phyloP scores from a whole-genome alignment of 2,888 invertebrate species.

The Diadegma fenestrale region DNA sequence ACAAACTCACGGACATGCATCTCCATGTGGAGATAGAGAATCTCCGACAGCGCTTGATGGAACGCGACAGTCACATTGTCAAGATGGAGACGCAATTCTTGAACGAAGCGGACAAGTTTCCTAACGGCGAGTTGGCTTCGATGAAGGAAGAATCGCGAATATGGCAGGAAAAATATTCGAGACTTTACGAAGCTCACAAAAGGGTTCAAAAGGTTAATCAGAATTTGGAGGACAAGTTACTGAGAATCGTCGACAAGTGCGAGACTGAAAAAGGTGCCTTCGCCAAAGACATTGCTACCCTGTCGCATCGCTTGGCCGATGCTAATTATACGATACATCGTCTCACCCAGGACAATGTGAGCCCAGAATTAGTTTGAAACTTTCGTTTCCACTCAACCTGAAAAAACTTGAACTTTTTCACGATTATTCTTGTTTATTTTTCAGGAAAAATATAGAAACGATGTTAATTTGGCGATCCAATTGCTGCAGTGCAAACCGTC shows the following conservation, averaged over 20 bases:
- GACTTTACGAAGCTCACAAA: conserved; percentile 96
- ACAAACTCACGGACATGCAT: conserved; percentile 87
- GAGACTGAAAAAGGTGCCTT: conserved; percentile 95
- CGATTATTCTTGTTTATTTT: conserved; percentile 27
- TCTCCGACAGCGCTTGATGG: conserved; percentile 92
- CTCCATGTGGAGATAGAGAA: conserved; percentile 95
- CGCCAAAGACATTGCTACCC: conserved; percentile 94
- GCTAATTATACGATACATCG: conserved; percentile 94
- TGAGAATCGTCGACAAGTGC: conserved; percentile 96
- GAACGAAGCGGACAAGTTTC: conserved; percentile 88
- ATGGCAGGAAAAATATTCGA: conserved; percentile 96
- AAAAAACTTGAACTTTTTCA: background rate
- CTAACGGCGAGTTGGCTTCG: conserved; percentile 91
- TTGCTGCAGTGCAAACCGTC: conserved; percentile 97
- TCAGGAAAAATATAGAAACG: conserved; percentile 97
- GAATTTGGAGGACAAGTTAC: conserved; percentile 96
- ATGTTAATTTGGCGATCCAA: conserved; percentile 97
- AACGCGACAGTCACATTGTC: conserved; percentile 93
- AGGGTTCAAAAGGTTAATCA: conserved; percentile 97
- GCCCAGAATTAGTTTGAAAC: conserved; percentile 73
- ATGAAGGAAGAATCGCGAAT: conserved; percentile 93
- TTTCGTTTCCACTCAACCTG: background rate
- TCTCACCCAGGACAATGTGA: conserved; percentile 94
- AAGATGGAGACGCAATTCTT: conserved; percentile 95
- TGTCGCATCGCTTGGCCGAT: conserved; percentile 93